Evolutionary conservation across 2,888 invertebrate genomes (phyloP), one percentile per base, ranked within the genome.

Genomic region (Elaeidobius kamerunicus): DNA sequence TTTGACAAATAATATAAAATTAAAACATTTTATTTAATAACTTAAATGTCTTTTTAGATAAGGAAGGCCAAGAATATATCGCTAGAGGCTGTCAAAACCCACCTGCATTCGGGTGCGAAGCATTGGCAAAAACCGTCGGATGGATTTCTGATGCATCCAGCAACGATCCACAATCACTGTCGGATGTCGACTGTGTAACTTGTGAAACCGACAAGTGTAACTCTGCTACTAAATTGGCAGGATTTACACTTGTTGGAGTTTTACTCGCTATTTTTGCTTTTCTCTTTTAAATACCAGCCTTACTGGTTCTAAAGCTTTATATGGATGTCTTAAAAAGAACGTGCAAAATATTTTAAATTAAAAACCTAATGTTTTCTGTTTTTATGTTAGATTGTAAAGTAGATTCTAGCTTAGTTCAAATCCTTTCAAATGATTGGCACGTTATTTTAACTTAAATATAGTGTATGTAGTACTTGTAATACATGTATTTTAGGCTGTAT

Each of bases 191-290:
- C 12, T 71, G 71, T 57, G 62, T 56, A 45, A 65, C 67, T 23
- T 71, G 71, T 60, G 64, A 67, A 34, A 61, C 61, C 3, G 71
- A 71, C 47, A 67, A 69, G 47, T 71, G 71, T 52, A 71, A 71
- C 46, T 67, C 69, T 2, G 68, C 69, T 16, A 54, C 44, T 46
- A 65, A 52, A 43, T 47, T 57, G 23, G 54, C 60, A 18, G 62
- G 55, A 56, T 58, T 61, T 41, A 61, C 66, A 3, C 38, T 69
- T 16, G 17, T 67, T 19, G 67, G 66, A 20, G 41, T 71, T 11
- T 20, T 69, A 14, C 47, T 66, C 17, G 69, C 69, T 4, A 57
- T 64, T 30, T 45, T 67, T 9, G 61, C 64, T 32, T 70, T 68
- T 59, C 43, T 69, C 18, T 61, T 69, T 44, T 70, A 70, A 69